Base-by-base conservation (phyloP, 2,888 invertebrate genomes). In the Polylopha cassiicola region DNA sequence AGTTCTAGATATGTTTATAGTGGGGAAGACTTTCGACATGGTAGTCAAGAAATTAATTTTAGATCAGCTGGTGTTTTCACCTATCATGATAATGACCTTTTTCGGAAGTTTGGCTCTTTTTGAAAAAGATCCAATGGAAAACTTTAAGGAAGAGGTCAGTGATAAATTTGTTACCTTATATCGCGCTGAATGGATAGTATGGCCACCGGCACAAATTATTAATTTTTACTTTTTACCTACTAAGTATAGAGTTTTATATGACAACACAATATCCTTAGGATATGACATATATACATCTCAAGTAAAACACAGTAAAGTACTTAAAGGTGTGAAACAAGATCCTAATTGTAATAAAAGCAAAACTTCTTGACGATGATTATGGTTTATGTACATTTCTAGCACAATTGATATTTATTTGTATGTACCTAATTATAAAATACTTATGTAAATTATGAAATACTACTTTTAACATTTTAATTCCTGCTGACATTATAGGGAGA, bases 201-300 rank as follows among this genome's bases (percentile, higher is more conserved):
- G 98, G 97, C 97, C 98, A 0, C 94, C 95, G 0, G 97, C 97
- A 0, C 98, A 98, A 75, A 81, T 95, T 23, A 87, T 98, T 13
- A 98, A 98, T 74, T 98, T 98, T 75, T 95, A 92, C 68, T 90
- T 93, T 63, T 73, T 98, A 52, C 95, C 97, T 2, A 90, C 92
- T 4, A 90, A 88, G 57, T 97, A 90, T 72, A 88, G 98, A 59
- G 95, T 98, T 17, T 82, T 98, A 14, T 98, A 96, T 73, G 96
- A 96, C 66, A 97, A 94, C 66, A 89, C 90, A 0, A 91, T 97
- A 65, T 95, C 95, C 15, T 86, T 97, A 65, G 93, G 94, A 0
- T 97, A 95, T 73, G 96, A 97, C 73, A 86, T 95, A 31, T 96
- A 95, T 61, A 93, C 94, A 7, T 95, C 95, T 3, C 91, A 94